Evolutionary conservation across 2,888 invertebrate species (phyloP).

Genomic region (Anticlea derivata): DNA sequence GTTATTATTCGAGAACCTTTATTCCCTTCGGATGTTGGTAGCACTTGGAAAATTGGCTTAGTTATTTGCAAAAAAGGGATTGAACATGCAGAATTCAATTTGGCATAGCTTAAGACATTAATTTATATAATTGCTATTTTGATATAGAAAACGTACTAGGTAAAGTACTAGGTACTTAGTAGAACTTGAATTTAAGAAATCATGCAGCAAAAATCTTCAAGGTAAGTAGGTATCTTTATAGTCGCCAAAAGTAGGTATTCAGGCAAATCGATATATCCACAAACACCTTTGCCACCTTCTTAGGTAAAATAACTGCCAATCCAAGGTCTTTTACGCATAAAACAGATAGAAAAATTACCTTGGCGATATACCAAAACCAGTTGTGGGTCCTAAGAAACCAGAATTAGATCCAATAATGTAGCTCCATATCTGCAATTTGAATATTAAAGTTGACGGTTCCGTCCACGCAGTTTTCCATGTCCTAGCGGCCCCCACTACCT

Average conservation of each 20-base stretch:
- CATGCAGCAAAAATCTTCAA: too few species aligned
- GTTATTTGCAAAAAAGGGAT: too few species aligned
- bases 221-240: too few species aligned
- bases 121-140: too few species aligned
- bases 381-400: slow-evolving; percentile 17
- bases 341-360: background rate
- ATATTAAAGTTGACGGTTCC: slow-evolving; percentile 42
- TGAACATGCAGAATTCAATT: too few species aligned
- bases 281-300: background rate
- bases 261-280: background rate
- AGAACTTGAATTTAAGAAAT: too few species aligned
- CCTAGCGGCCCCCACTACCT: slow-evolving; percentile 65
- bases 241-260: background rate
- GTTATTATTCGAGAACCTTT: too few species aligned
- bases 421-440: slow-evolving; percentile 16
- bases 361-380: slow-evolving; percentile 9
- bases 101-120: too few species aligned
- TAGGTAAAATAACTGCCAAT: background rate
- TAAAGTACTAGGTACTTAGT: too few species aligned
- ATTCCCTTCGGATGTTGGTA: too few species aligned
- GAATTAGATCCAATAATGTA: slow-evolving; percentile 18
- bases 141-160: too few species aligned
- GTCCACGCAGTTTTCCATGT: slow-evolving; percentile 70
- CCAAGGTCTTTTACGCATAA: slow-evolving; percentile 9
- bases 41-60: too few species aligned